Conservation (phyloP, 1,140 invertebrate genomes). For the Mamestra configurata region DNA sequence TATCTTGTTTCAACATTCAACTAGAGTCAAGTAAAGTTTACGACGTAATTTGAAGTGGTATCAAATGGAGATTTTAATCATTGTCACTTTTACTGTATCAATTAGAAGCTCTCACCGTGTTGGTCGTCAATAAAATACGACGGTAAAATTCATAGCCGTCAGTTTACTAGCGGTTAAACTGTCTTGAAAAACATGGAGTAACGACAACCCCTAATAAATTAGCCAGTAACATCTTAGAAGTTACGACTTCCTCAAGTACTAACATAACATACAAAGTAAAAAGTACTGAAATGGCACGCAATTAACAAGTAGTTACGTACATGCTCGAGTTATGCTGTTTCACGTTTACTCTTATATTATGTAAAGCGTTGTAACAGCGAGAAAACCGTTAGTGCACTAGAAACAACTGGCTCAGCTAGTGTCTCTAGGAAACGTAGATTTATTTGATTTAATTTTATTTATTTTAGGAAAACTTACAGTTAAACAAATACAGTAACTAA, state of each 20-base stretch:
- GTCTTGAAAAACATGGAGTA: background rate
- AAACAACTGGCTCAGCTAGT: constrained; percentile 40
- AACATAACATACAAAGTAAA: constrained; percentile 10
- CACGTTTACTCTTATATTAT: constrained; percentile 62
- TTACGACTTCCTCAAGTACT: constrained; percentile 20
- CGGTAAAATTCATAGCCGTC: background rate
- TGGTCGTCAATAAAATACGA: background rate
- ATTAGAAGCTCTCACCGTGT: background rate
- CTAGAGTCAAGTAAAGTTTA: no score
- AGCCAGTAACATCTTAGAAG: background rate
- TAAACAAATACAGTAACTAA: no score
- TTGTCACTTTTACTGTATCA: background rate
- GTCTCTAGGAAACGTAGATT: background rate
- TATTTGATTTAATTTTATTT: no score
- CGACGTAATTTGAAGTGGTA: no score
- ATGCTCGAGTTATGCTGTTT: constrained; percentile 14
- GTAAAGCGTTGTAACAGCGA: constrained; percentile 59
- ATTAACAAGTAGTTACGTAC: constrained; percentile 26
- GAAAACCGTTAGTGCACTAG: constrained; percentile 47
- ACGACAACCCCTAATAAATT: background rate
- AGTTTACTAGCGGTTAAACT: constrained; percentile 10
- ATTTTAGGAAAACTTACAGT: no score
- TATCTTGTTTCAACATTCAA: no score
- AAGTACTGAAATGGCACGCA: constrained; percentile 34
- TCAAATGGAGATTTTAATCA: constrained; percentile 1